Evolutionary conservation across 2,113 vertebrate species (phyloP), one percentile per base, ranked within the genome.

Genomic region (Sinocyclocheilus anshuiensis): DNA sequence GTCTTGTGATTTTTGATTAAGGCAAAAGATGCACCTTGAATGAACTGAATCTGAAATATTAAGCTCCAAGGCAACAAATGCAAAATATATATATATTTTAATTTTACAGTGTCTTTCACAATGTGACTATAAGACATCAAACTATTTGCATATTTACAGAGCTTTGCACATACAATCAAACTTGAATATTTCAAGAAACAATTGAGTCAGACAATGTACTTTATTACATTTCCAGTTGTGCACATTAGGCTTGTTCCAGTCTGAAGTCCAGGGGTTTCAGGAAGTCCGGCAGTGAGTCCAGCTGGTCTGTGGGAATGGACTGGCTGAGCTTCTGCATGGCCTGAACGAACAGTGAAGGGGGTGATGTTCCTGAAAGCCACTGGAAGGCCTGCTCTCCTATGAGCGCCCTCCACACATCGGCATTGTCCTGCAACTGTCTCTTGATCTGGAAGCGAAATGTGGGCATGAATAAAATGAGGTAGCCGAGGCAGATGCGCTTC

Each of bases 301-400:
- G 94, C 88, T 93, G 94, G 72, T 95, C 90, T 0, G 94, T 94
- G 0, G 96, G 92, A 50, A 97, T 96, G 20, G 94, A 92, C 81
- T 92, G 92, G 77, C 96, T 96, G 90, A 98, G 90, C 89, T 94
- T 96, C 89, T 97, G 96, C 94, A 98, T 97, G 71, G 97, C 95
- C 42, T 95, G 67, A 0, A 96, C 92, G 26, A 98, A 96, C 16
- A 99, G 95, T 0, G 97, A 95, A 0, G 96, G 94, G 0, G 98
- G 97, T 4, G 94, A 92, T 77, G 92, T 86, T 8, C 97, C 97
- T 0, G 94, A 91, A 83, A 99, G 90, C 95, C 97, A 98, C 75
- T 89, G 91, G 85, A 96, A 97, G 59, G 95, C 94, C 82, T 91
- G 92, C 11, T 95, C 93, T 15, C 97, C 97, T 71, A 99, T 84